Percentiles rank a stretch among this genome's conserved stretches.
phyloP scores from a whole-genome alignment of 2,888 invertebrate species.

The Ochropleura leucogaster region DNA sequence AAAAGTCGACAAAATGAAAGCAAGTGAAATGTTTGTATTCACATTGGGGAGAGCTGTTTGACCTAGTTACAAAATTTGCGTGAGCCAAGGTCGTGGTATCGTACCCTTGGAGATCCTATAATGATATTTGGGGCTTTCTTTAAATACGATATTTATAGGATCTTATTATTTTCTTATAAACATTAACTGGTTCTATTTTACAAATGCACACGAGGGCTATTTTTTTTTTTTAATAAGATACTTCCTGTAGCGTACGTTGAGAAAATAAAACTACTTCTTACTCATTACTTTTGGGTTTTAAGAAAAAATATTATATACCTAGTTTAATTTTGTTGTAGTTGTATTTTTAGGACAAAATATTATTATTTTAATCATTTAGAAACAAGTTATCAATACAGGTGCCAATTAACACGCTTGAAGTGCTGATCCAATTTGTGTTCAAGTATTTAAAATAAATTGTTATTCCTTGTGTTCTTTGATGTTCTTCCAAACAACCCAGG shows the following conservation, averaged over 20 bases:
- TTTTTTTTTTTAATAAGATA: no score
- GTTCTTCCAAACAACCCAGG: no score
- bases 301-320: no score
- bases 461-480: no score
- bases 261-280: no score
- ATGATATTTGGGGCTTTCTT: slow-evolving; percentile 2
- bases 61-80: slow-evolving; percentile 60
- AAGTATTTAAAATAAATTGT: no score
- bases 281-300: no score
- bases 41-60: slow-evolving; percentile 42
- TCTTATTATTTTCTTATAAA: background rate
- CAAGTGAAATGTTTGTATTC: slow-evolving; percentile 47
- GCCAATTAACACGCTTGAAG: no score
- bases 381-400: background rate
- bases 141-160: background rate
- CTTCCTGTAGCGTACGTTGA: no score
- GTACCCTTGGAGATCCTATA: slow-evolving; percentile 22
- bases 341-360: slow-evolving; percentile 4
- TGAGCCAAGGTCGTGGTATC: slow-evolving; percentile 49
- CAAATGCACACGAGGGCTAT: background rate
- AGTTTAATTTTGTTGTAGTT: background rate
- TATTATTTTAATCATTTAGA: background rate
- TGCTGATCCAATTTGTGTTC: no score
- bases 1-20: slow-evolving; percentile 26
- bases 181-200: background rate